phyloP scores from a whole-genome alignment of 1,140 invertebrate genomes.

The Drosophila bocki region DNA sequence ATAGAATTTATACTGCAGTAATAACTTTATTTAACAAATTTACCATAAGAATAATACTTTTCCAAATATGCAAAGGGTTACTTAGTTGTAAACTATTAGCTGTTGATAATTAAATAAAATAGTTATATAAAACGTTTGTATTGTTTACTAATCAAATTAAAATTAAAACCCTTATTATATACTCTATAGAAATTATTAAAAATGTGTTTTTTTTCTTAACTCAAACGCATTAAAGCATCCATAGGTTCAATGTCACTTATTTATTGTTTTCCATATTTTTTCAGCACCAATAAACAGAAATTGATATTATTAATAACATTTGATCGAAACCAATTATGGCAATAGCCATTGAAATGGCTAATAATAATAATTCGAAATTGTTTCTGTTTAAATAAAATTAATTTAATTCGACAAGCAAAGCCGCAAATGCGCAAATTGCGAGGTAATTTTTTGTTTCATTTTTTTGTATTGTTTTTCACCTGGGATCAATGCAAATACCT shows the following conservation, averaged over 20 bases:
- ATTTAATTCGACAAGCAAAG: constrained; percentile 75
- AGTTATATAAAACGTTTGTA: background rate
- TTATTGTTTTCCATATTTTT: constrained; percentile 9
- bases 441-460: constrained; percentile 11
- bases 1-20: background rate
- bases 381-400: constrained; percentile 63
- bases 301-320: constrained; percentile 68
- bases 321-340: constrained; percentile 68
- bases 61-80: background rate
- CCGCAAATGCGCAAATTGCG: constrained; percentile 71
- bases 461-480: constrained; percentile 5
- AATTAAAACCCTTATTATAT: background rate
- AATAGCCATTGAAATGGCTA: constrained; percentile 58
- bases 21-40: no score
- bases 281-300: constrained; percentile 44
- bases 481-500: constrained; percentile 44
- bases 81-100: background rate
- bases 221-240: background rate
- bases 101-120: constrained; percentile 3
- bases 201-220: background rate
- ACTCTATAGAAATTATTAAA: no score
- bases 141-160: constrained; percentile 3
- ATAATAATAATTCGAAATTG: constrained; percentile 62
- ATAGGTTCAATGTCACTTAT: constrained; percentile 44
- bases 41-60: background rate